phyloP scores from a whole-genome alignment of 1,140 invertebrate genomes.

The Oncopeltus fasciatus region DNA sequence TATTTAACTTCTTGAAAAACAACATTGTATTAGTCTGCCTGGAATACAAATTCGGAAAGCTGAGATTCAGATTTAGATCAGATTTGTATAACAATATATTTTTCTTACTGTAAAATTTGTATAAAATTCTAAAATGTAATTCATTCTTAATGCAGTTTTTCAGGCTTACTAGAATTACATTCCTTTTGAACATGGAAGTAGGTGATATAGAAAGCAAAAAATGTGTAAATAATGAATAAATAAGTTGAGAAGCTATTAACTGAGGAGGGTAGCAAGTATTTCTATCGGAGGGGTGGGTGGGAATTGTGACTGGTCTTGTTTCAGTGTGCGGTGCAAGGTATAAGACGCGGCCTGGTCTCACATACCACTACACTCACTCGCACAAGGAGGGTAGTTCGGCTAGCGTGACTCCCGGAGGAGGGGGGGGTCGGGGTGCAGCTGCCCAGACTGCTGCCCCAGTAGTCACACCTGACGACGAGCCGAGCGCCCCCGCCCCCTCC shows the following conservation, averaged over 20 bases:
- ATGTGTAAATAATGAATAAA: no score
- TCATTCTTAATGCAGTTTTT: no score
- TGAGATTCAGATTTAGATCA: no score
- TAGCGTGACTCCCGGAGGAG: constrained; percentile 23
- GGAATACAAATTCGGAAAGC: no score
- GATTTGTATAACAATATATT: no score
- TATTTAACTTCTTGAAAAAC: no score
- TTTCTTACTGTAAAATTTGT: no score
- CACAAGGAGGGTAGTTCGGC: constrained; percentile 55
- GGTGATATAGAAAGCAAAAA: no score
- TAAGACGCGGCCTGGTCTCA: constrained; percentile 90
- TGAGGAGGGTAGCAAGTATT: not conserved
- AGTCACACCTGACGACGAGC: constrained; percentile 24
- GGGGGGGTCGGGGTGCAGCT: constrained; percentile 12
- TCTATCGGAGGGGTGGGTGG: not conserved
- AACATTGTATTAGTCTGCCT: no score
- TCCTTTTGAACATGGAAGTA: no score
- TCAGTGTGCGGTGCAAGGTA: constrained; percentile 91
- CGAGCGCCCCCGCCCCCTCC: constrained; percentile 22
- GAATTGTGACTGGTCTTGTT: constrained; percentile 27
- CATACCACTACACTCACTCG: constrained; percentile 93
- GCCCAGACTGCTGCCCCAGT: constrained; percentile 24
- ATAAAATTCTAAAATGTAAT: no score
- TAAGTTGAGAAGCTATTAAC: not conserved
- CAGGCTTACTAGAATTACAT: no score